Evolutionary conservation across 2,888 invertebrate species (phyloP), one percentile per base, ranked within the genome.

Genomic region (Cerastis rubricosa): DNA sequence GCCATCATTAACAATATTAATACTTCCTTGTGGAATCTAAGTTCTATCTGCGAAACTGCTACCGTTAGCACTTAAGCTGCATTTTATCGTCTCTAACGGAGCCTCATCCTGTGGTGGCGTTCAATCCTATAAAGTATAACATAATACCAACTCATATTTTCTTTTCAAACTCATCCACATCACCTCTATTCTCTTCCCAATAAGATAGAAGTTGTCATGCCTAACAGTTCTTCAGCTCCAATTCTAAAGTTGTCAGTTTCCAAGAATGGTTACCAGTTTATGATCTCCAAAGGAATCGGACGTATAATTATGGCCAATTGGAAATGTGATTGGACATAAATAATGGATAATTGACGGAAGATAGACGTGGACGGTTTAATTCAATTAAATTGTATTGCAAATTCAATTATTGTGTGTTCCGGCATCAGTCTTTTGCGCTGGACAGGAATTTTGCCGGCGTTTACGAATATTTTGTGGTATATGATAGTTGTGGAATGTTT

Each of bases 41-140:
- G 71, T 77, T 85, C 79, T 78, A 88, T 88, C 88, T 83, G 77
- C 57, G 57, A 82, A 85, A 83, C 88, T 81, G 77, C 89, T 91
- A 93, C 93, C 93, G 93, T 93, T 93, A 93, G 89, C 78, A 89
- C 88, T 90, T 86, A 89, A 85, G 81, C 88, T 88, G 89, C 89
- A 92, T 90, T 91, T 92, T 91, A 91, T 90, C 90, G 88, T 89
- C 87, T 85, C 88, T 94, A 94, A 94, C 94, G 92, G 93, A 83
- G 77, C 83, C 81, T 85, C 91, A 91, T 93, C 91, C 93, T 93
- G 93, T 89, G 86, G 89, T 88, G 75, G 81, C 79, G 57, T 84
- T 78, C 85, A 86, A 83, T 88, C 88, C 86, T 83, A 88, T 86
- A 88, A 86, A 87, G 84, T 85, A 81, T 85, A 82, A 80, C 74